Conservation (phyloP, 2,888 invertebrate genomes). For the Drosophila siamana region DNA sequence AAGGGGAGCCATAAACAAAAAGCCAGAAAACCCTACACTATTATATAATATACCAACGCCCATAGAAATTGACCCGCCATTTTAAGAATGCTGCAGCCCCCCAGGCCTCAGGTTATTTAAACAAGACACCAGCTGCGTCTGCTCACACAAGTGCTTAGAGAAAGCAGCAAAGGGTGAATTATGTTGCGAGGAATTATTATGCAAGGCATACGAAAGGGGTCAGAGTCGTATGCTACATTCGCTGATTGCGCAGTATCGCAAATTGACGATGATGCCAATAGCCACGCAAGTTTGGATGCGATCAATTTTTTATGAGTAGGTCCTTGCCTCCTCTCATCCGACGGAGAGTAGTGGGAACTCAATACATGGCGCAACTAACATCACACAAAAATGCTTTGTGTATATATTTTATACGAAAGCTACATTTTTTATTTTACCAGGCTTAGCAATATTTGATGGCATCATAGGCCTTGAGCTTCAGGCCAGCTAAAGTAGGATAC, state of each 20-base stretch:
- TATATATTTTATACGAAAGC: background rate
- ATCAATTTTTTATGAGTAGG: background rate
- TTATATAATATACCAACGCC: no score
- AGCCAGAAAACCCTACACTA: no score
- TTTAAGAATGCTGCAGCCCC: background rate
- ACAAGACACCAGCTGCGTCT: background rate
- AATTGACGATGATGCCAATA: background rate
- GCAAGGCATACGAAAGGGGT: background rate
- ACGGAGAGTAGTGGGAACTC: constrained; percentile 4
- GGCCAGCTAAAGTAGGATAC: background rate
- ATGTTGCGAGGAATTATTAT: no score
- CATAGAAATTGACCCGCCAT: background rate
- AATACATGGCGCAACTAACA: background rate
- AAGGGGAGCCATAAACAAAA: no score
- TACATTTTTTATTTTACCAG: background rate
- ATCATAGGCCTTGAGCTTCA: background rate
- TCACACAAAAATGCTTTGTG: background rate
- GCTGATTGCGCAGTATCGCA: background rate
- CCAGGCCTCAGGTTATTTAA: background rate
- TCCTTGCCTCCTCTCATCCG: constrained; percentile 3
- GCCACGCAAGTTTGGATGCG: background rate
- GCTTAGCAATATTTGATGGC: background rate
- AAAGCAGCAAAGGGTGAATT: background rate
- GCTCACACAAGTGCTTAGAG: background rate
- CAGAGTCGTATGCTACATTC: background rate